These are phyloP conservation scores for Onychomys arenicola DNA, from an alignment of 2,797 vertebrate genomes.

Conservation along the genomic window DNA sequence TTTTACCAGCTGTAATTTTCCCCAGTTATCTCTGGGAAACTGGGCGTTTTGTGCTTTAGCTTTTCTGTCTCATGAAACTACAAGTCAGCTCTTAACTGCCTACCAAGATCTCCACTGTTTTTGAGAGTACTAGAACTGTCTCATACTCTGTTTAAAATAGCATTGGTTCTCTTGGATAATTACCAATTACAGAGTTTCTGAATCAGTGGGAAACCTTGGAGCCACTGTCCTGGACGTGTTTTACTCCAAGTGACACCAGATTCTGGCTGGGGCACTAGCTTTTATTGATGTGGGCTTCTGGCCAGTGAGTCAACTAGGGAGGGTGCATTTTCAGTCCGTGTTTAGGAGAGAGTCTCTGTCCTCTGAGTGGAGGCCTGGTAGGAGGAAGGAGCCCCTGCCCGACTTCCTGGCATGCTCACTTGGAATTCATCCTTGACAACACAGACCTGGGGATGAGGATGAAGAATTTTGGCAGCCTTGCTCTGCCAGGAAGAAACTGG, in stretches of 20 bases:
- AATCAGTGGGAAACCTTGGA: background rate
- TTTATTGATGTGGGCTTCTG: background rate
- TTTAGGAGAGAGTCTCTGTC: background rate
- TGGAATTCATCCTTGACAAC: background rate
- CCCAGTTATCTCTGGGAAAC: background rate
- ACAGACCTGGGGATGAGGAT: background rate
- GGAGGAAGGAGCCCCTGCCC: background rate
- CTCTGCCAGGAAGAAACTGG: background rate
- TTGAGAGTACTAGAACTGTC: background rate
- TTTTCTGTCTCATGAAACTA: background rate
- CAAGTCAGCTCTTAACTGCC: background rate
- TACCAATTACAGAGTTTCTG: background rate
- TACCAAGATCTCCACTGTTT: background rate
- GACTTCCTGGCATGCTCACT: background rate
- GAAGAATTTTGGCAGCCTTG: background rate
- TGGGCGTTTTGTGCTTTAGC: background rate
- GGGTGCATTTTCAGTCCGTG: background rate
- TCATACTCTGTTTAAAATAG: background rate
- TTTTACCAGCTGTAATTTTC: background rate
- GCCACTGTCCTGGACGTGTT: background rate
- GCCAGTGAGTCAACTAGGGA: background rate
- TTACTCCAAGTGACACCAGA: background rate
- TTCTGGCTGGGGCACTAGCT: background rate
- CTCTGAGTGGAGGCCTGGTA: background rate
- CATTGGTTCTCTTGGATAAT: background rate